Base-by-base conservation (phyloP, 1,140 invertebrate species). In the Caenorhabditis remanei region DNA sequence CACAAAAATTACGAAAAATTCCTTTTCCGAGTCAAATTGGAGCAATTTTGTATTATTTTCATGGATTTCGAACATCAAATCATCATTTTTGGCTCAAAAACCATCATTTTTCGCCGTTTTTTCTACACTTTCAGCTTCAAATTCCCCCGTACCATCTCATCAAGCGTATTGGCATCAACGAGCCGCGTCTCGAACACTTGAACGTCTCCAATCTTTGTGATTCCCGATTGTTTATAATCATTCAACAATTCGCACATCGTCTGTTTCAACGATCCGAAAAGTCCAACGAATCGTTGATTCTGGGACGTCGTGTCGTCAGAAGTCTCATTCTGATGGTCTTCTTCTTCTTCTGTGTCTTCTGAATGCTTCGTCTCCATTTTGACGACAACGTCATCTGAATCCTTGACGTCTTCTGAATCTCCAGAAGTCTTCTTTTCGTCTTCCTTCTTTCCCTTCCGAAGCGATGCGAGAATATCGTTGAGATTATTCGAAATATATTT, bases 161-260 rank as follows among this genome's bases (percentile, higher is more conserved):
- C 71, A 6, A 79, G 0, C 0, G 4, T 43, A 79, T 79, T 79
- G 0, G 71, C 71, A 5, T 79, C 46, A 6, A 50, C 0, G 6
- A 79, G 21, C 24, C n/a, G 13, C 3, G 19, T 24, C n/a, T 79
- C 71, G n/a, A 79, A 79, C 4, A 24, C 21, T 50, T 79, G 71
- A n/a, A n/a, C 6, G 24, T 79, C 71, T 16, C 21, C 65, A 19
- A 79, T 50, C 16, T 79, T 79, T 0, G 71, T 43, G 7, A 79
- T 79, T 79, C 71, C 71, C 2, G 71, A 79, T 14, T 24, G 46
- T 24, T 79, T 13, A n/a, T n/a, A 79, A 50, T 79, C 71, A 0
- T 4, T 50, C 21, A 79, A 24, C 4, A 79, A 53, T 0, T 79
- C 71, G 13, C 9, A 53, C 71, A 79, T 79, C 24, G 71, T 50